Conservation (phyloP, 2,797 vertebrate species). For the Acanthornis magna region DNA sequence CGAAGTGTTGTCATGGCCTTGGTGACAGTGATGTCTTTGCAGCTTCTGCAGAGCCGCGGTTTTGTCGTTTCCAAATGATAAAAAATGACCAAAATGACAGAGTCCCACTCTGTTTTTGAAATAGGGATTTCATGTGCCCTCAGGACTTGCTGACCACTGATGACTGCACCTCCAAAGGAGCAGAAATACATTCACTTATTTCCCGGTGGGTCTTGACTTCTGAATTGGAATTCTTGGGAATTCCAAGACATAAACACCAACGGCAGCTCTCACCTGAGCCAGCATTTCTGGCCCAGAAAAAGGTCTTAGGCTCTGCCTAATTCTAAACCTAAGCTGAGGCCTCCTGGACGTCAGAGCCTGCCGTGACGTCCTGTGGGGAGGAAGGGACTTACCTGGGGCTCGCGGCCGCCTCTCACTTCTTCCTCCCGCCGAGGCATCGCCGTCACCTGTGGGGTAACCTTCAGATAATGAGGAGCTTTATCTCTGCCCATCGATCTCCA, state of each 20-base stretch:
- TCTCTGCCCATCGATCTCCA: slow-evolving; percentile 6
- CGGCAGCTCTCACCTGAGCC: background rate
- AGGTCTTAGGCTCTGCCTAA: background rate
- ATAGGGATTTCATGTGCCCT: background rate
- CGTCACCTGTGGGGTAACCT: background rate
- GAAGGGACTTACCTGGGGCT: slow-evolving; percentile 9
- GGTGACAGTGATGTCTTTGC: background rate
- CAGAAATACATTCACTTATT: background rate
- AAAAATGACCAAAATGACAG: background rate
- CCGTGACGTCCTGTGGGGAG: background rate
- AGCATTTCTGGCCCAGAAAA: background rate
- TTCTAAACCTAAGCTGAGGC: background rate
- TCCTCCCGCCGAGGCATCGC: background rate
- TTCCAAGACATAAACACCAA: background rate
- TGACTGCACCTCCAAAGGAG: background rate
- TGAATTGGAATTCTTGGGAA: background rate
- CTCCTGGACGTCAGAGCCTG: background rate
- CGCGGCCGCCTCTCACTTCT: background rate
- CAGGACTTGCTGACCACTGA: background rate
- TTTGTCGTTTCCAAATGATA: background rate
- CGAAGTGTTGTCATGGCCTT: fast-evolving
- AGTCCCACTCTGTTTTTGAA: background rate
- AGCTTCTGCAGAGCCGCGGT: background rate
- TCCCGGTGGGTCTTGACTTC: background rate
- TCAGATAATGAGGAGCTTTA: slow-evolving; percentile 36